Evolutionary conservation across 1,140 invertebrate species (phyloP), one percentile per base, ranked within the genome.

Genomic region (Drosophila setifemur): DNA sequence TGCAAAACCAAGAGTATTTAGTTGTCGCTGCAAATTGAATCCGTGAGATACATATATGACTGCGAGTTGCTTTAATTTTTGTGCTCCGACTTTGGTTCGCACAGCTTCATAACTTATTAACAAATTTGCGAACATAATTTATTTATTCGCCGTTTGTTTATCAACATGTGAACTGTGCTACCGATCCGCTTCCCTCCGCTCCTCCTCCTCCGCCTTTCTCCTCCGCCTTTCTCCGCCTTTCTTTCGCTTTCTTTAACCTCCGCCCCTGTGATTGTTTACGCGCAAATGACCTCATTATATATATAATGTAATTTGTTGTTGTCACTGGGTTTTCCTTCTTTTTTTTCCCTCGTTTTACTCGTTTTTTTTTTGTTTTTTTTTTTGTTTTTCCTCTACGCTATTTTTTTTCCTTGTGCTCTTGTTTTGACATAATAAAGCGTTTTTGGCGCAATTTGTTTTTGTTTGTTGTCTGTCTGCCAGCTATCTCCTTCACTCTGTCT

Each of bases 201-300:
- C 12, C 12, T 11, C 9, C n/a, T 19, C 16, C 7, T 11, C 18
- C 5, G 26, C 11, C 14, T 50, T 23, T 16, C 21, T 9, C 64
- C 11, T 35, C 1, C 54, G 7, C 12, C 5, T 16, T 12, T 47
- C 12, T 33, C 25, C 9, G 26, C 18, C 11, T 42, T 16, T 23
- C 26, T 18, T n/a, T 1, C 53, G 28, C 25, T 28, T 33, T 42
- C 6, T 35, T 11, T n/a, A n/a, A 21, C 26, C 54, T 69, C 40
- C 39, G 43, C 25, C 48, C 47, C 57, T 49, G 57, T 55, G 78
- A 86, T 86, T 85, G 79, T 85, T 85, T 85, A 86, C 71, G 74
- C 81, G 81, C 71, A 86, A 85, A 85, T 85, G 81, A 85, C 81
- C 81, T 85, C 81, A 85, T 85, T 85, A 85, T 85, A 45, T 66